These are phyloP conservation scores for Akabosia matsudoensis DNA, from an alignment of 1,140 invertebrate species.

Conservation along the genomic window DNA sequence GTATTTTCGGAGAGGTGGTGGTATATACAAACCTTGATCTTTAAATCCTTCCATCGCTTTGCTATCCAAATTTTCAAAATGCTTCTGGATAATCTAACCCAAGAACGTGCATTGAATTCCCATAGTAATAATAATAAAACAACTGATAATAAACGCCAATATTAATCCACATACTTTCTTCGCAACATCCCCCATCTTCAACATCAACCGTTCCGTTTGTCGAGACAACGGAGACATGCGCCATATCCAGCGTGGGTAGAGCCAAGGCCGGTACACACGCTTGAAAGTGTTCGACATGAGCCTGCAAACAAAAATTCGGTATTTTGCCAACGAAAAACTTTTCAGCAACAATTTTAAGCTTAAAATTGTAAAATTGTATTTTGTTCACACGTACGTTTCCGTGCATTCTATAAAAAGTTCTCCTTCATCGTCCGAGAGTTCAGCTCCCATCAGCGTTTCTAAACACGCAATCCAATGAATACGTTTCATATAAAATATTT, in stretches of 20 bases:
- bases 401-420: background rate
- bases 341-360: too few species aligned
- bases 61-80: background rate
- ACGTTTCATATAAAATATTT: background rate
- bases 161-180: background rate
- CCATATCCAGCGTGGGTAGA: background rate
- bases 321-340: too few species aligned
- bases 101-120: too few species aligned
- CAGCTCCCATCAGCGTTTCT: background rate
- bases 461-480: background rate
- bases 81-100: too few species aligned
- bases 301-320: background rate
- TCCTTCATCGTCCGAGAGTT: background rate
- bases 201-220: background rate
- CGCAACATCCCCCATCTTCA: background rate
- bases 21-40: too few species aligned
- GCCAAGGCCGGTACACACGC: background rate
- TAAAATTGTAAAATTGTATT: too few species aligned
- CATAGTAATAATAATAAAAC: too few species aligned
- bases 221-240: background rate
- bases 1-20: too few species aligned
- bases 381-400: background rate
- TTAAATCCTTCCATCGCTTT: too few species aligned
- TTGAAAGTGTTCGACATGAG: background rate
- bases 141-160: too few species aligned